Conservation (phyloP, 2,113 vertebrate genomes). For the Carlito syrichta region DNA sequence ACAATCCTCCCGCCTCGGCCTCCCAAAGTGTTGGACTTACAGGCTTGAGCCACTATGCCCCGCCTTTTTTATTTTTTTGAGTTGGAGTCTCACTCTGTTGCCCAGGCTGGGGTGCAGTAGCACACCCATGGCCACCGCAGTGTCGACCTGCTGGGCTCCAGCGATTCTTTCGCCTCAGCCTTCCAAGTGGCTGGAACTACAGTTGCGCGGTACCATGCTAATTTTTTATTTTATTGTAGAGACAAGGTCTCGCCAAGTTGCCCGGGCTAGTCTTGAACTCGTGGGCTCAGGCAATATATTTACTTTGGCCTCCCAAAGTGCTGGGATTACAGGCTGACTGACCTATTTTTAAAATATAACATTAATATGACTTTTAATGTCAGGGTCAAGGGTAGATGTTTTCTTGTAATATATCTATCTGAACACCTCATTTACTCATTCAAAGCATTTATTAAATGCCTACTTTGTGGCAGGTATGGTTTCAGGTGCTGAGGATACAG, state of each 20-base stretch:
- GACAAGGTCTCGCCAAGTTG: neutral
- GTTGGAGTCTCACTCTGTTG: neutral
- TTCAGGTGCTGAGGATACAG: neutral
- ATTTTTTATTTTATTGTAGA: neutral
- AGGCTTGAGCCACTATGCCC: neutral
- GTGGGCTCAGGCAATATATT: neutral
- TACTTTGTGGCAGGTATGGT: neutral
- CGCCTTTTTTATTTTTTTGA: neutral
- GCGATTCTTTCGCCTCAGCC: neutral
- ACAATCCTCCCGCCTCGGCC: neutral
- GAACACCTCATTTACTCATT: neutral
- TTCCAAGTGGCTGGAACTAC: neutral
- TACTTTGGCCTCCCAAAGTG: neutral
- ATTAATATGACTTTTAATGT: neutral
- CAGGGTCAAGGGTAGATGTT: neutral
- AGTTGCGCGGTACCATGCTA: neutral
- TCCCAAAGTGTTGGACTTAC: neutral
- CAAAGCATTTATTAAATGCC: neutral
- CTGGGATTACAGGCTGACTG: neutral
- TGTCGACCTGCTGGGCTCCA: neutral
- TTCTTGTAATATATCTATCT: slow-evolving; percentile 1
- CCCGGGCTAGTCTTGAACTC: neutral
- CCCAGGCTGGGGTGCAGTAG: neutral
- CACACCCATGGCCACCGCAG: too few species aligned
- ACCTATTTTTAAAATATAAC: too few species aligned